Percentiles rank a stretch among this genome's conserved stretches.
Evolutionary conservation across 2,888 invertebrate species (phyloP).

Genomic region (Epinotia brunnichana): DNA sequence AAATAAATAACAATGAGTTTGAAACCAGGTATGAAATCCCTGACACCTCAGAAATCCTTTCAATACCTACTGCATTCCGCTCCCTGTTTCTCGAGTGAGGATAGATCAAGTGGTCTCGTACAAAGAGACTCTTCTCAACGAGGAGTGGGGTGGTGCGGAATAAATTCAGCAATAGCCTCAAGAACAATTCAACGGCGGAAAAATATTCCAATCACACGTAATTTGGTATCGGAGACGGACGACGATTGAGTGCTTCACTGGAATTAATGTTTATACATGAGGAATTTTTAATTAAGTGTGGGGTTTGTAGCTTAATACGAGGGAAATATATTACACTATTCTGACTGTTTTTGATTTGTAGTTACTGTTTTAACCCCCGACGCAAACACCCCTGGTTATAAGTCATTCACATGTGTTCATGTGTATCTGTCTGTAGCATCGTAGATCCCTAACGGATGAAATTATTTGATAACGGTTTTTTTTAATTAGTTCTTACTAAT

Average conservation of each 20-base stretch:
- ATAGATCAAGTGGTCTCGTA: constrained; percentile 40
- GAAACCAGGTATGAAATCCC: not conserved
- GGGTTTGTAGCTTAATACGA: too few species aligned
- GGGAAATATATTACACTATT: too few species aligned
- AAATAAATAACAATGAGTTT: too few species aligned
- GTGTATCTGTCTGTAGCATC: too few species aligned
- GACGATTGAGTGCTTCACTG: constrained; percentile 1
- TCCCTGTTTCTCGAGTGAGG: constrained; percentile 34
- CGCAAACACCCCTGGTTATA: too few species aligned
- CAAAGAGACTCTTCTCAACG: constrained; percentile 37
- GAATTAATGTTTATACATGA: too few species aligned
- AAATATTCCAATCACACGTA: constrained; percentile 32
- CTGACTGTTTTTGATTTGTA: not conserved
- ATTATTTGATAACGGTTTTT: too few species aligned
- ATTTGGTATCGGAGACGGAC: not conserved
- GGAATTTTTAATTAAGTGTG: too few species aligned
- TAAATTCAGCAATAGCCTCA: constrained; percentile 31
- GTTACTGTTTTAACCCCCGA: not conserved
- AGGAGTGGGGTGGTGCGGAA: constrained; percentile 23
- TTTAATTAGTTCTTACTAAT: too few species aligned
- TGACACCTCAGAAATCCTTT: not conserved
- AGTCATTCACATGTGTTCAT: too few species aligned
- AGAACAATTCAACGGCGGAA: constrained; percentile 28
- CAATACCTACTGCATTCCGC: constrained; percentile 31
- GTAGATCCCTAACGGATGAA: too few species aligned